Evolutionary conservation across 2,113 vertebrate species (phyloP), one percentile per base, ranked within the genome.

Genomic region (Larimichthys polyactis): DNA sequence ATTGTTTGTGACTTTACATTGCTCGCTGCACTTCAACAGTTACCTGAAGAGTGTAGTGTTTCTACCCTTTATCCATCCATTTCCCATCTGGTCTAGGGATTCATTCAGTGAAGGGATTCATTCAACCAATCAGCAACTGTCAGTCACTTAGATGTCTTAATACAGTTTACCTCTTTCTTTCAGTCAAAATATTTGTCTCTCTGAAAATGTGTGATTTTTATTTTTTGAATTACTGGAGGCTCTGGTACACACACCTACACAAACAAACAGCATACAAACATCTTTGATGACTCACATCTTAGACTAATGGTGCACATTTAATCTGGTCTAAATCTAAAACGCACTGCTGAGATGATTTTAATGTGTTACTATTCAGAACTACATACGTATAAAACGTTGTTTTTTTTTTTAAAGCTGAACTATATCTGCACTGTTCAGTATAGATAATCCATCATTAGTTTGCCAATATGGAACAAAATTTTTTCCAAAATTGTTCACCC

Each of bases 251-350:
- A 12, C 22, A 29, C 22, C 36, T 11, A 66, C 32, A 43, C 59
- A 52, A 75, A 17, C 44, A 49, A 29, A 24, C 27, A 54, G 14
- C 67, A 22, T 40, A 15, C 12, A 3, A 9, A n/a, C 48, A 14
- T 54, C 29, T 69, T 40, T n/a, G 27, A 69, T 69, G 66, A 69
- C 17, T 69, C 65, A 52, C 20, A 19, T 59, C 15, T 29, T 15
- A 16, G 57, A 59, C 14, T 59, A 59, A 59, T 5, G 12, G 7
- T 40, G 36, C 36, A 8, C 7, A 8, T 40, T 40, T 40, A 40
- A 40, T 40, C 36, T 40, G 36, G 8, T 40, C 36, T 40, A 40
- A 40, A 40, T 32, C 32, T 32, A 32, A 32, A 32, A 5, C 32
- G 5, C 32, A 32, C 32, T 32, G 32, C 32, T 32, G 16, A 3